Percentiles rank a stretch among this genome's conserved stretches.
Conservation (phyloP, 2,888 invertebrate genomes). For the Leptothorax acervorum region DNA sequence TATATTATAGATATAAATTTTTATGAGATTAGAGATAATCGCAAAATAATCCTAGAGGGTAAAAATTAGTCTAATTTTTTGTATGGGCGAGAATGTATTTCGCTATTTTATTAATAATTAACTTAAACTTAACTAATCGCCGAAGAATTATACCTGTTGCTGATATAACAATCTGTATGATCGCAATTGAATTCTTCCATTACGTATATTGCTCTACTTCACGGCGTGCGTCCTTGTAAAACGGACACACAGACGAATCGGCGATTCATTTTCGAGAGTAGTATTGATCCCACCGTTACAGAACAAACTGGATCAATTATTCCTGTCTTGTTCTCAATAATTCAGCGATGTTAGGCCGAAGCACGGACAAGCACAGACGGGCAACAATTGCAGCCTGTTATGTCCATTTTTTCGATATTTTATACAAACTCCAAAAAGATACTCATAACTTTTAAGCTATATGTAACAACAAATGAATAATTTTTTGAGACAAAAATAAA, state of each 20-base stretch:
- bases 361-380: neutral
- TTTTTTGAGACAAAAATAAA: neutral
- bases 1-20: neutral
- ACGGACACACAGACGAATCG: slow-evolving; percentile 34
- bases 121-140: slow-evolving; percentile 39
- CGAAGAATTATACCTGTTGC: slow-evolving; percentile 68
- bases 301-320: slow-evolving; percentile 65
- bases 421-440: neutral
- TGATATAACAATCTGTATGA: slow-evolving; percentile 57
- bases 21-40: neutral
- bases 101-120: slow-evolving; percentile 29
- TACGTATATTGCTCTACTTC: slow-evolving; percentile 41
- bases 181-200: slow-evolving; percentile 47
- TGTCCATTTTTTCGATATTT: slow-evolving; percentile 8
- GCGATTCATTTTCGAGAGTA: slow-evolving; percentile 66
- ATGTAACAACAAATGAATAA: neutral
- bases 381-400: slow-evolving; percentile 9
- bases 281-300: slow-evolving; percentile 65
- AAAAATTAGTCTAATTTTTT: neutral
- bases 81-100: neutral
- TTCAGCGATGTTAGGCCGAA: slow-evolving; percentile 52
- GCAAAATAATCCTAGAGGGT: neutral
- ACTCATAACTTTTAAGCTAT: neutral
- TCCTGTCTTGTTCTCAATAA: slow-evolving; percentile 63
- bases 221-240: slow-evolving; percentile 38